These are phyloP conservation scores for Teleiodes luculella DNA, from an alignment of 2,888 invertebrate species.

Conservation along the genomic window DNA sequence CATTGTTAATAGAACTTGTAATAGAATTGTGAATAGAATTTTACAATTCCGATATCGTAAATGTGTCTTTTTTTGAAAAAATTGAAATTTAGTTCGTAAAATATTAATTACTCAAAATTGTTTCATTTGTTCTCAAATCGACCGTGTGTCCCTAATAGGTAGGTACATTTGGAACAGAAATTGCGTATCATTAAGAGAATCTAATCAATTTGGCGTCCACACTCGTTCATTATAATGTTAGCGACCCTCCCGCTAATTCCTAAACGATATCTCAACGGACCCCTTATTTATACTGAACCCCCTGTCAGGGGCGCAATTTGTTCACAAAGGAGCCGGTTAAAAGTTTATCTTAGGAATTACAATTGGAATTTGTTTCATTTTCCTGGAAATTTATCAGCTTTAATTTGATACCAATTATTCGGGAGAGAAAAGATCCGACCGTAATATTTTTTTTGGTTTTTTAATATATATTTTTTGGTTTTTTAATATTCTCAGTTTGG, in stretches of 20 bases:
- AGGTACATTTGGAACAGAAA: conserved; percentile 36
- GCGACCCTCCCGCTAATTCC: conserved; percentile 37
- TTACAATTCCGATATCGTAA: no score
- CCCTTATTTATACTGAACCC: background rate
- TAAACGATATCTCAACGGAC: conserved; percentile 34
- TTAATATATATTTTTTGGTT: no score
- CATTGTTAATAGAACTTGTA: no score
- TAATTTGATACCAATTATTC: background rate
- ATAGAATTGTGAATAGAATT: no score
- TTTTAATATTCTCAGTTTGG: no score
- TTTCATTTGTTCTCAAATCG: no score
- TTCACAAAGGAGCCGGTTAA: background rate
- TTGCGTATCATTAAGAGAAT: conserved; percentile 45
- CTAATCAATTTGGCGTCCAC: conserved; percentile 49
- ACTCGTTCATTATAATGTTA: conserved; percentile 49
- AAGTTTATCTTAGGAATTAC: background rate
- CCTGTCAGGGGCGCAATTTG: conserved; percentile 1
- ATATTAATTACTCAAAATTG: no score
- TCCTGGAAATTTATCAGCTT: background rate
- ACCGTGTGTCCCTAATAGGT: conserved; percentile 27
- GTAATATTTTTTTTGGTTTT: background rate
- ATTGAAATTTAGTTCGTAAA: no score
- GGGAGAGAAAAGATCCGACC: background rate
- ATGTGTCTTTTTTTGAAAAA: no score
- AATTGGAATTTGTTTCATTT: background rate